phyloP scores from a whole-genome alignment of 1,140 invertebrate genomes.

The Rhagoletis zephyria region DNA sequence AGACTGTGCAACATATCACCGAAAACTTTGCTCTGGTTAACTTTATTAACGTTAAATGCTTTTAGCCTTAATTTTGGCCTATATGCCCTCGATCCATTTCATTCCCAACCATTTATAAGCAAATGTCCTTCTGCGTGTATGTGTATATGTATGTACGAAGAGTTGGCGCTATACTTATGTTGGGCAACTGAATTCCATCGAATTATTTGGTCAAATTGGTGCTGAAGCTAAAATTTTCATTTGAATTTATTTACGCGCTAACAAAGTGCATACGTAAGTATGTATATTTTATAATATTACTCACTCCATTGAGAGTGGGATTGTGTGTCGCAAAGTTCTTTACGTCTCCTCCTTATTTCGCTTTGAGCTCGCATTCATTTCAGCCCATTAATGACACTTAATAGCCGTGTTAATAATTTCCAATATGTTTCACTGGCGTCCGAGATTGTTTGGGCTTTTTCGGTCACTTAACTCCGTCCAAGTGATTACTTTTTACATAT shows the following conservation, averaged over 20 bases:
- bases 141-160: neutral
- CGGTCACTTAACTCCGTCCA: neutral
- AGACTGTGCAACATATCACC: neutral
- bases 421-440: slow-evolving; percentile 39
- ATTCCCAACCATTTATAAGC: slow-evolving; percentile 16
- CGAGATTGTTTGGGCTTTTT: neutral
- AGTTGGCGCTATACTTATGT: neutral
- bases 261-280: neutral
- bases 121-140: neutral
- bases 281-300: slow-evolving; percentile 1
- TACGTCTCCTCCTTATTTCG: neutral
- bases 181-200: neutral
- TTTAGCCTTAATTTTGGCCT: slow-evolving; percentile 49
- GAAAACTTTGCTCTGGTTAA: slow-evolving; percentile 51
- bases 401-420: slow-evolving; percentile 41
- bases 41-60: slow-evolving; percentile 55
- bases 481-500: neutral
- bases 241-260: slow-evolving; percentile 47
- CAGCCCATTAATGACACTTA: slow-evolving; percentile 28
- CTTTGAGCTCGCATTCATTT: neutral
- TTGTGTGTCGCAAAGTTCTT: neutral
- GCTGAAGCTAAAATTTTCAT: slow-evolving; percentile 49
- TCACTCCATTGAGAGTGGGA: neutral
- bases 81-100: neutral
- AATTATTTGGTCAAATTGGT: neutral